phyloP scores from a whole-genome alignment of 2,888 invertebrate genomes.

The Alsophila aescularia region DNA sequence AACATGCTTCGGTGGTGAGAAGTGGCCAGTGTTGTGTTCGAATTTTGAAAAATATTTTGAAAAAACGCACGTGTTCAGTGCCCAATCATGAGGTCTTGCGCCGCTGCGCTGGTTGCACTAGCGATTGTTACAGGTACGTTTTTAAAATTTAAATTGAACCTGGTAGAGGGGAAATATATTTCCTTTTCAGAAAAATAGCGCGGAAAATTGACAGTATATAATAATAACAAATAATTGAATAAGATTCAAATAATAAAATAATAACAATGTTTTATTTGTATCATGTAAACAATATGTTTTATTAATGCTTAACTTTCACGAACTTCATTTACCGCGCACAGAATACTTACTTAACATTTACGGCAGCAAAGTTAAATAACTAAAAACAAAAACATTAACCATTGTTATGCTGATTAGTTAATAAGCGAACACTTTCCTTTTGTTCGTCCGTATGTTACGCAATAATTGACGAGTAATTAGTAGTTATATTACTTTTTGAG shows the following conservation, averaged over 20 bases:
- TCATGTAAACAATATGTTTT: background rate
- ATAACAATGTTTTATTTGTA: background rate
- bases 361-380: constrained; percentile 23
- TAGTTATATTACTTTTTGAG: background rate
- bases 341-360: constrained; percentile 12
- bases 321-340: constrained; percentile 1
- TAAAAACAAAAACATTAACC: constrained; percentile 27
- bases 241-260: no score
- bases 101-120: constrained; percentile 67
- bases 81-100: constrained; percentile 69
- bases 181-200: constrained; percentile 15
- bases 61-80: constrained; percentile 58
- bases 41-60: constrained; percentile 53
- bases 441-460: constrained; percentile 28
- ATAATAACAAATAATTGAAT: background rate
- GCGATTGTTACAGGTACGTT: constrained; percentile 71
- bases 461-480: constrained; percentile 33
- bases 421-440: constrained; percentile 34
- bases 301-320: constrained; percentile 11
- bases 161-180: constrained; percentile 4
- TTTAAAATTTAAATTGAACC: background rate
- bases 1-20: constrained; percentile 77
- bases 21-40: constrained; percentile 72
- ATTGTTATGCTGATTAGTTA: constrained; percentile 36
- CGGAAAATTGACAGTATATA: background rate